A percentile compares a stretch with the other conserved stretches of the same genome.
These are phyloP conservation scores for Mesopsocus fuscifrons DNA, from an alignment of 2,888 invertebrate species.

Conservation along the genomic window DNA sequence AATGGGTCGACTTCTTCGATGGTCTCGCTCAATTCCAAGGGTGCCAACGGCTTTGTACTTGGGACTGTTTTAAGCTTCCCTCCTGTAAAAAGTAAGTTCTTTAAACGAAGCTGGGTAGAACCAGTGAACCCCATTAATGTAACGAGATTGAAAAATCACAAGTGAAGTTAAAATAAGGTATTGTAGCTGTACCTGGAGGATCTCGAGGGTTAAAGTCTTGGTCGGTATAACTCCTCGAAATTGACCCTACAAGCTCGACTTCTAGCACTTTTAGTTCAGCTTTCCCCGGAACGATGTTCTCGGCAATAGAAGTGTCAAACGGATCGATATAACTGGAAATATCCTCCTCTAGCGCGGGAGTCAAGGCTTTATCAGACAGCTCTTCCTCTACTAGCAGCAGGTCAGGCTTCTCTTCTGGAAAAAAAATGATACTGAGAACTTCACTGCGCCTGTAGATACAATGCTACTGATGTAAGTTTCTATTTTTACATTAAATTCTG, in stretches of 20 bases:
- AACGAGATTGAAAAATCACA: too few relatives aligned
- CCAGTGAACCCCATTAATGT: too few relatives aligned
- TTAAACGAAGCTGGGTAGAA: too few relatives aligned
- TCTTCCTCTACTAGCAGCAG: constrained; percentile 33
- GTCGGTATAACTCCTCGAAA: constrained; percentile 18
- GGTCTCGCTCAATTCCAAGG: constrained; percentile 19
- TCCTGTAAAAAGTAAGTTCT: constrained; percentile 20
- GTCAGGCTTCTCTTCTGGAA: constrained; percentile 14
- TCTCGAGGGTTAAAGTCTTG: constrained; percentile 18
- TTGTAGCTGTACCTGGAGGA: too few relatives aligned
- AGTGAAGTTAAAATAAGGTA: too few relatives aligned
- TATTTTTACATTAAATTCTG: too few relatives aligned
- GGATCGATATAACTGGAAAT: constrained; percentile 40
- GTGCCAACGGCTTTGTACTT: constrained; percentile 25
- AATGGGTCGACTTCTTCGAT: constrained; percentile 48
- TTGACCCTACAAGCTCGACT: constrained; percentile 36
- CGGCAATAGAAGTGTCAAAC: constrained; percentile 71
- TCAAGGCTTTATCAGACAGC: constrained; percentile 49
- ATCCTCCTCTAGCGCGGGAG: constrained; percentile 31
- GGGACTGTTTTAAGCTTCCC: constrained; percentile 19
- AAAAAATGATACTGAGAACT: constrained; percentile 14
- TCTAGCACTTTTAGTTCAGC: constrained; percentile 61
- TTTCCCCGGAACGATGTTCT: constrained; percentile 52
- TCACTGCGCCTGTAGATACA: constrained; percentile 13
- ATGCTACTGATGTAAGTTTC: too few relatives aligned